Percentiles rank a stretch among this genome's conserved stretches.
phyloP scores from a whole-genome alignment of 2,888 invertebrate species.

The Hirudinaria manillensis region DNA sequence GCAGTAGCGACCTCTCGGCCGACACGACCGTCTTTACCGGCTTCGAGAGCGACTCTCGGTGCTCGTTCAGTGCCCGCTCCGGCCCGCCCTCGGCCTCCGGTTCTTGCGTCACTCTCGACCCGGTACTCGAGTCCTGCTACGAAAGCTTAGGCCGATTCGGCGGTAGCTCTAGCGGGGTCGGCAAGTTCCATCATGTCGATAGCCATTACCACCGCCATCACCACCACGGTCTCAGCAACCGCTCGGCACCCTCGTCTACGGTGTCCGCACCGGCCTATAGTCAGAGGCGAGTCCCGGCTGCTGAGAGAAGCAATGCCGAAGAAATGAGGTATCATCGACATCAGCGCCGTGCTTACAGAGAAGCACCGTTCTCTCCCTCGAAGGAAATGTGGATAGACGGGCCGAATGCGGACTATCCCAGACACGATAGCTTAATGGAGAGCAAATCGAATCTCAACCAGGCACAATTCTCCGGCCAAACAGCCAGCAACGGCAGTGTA shows the following conservation, averaged over 20 bases:
- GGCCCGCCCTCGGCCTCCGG: background rate
- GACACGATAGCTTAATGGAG: background rate
- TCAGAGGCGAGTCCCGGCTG: background rate
- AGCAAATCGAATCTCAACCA: too few relatives aligned
- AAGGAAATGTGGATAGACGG: slow-evolving; percentile 92
- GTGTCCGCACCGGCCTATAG: slow-evolving; percentile 28
- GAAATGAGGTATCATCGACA: background rate
- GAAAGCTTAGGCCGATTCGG: background rate
- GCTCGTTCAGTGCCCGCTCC: background rate
- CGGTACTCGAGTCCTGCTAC: slow-evolving; percentile 17
- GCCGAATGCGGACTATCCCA: slow-evolving; percentile 64
- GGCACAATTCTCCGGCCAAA: background rate
- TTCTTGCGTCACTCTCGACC: slow-evolving; percentile 23
- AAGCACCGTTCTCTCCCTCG: background rate
- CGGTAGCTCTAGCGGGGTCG: background rate
- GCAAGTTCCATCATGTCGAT: background rate
- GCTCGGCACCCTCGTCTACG: slow-evolving; percentile 24
- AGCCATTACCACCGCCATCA: background rate
- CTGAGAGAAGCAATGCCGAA: slow-evolving; percentile 16
- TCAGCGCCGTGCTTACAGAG: background rate
- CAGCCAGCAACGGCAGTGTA: background rate
- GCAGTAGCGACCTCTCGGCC: background rate
- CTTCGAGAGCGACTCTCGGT: slow-evolving; percentile 1
- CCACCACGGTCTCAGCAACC: background rate
- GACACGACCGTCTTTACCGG: slow-evolving; percentile 25